Evolutionary conservation across 1,140 invertebrate genomes (phyloP), one percentile per base, ranked within the genome.

Genomic region (Procambarus clarkii): DNA sequence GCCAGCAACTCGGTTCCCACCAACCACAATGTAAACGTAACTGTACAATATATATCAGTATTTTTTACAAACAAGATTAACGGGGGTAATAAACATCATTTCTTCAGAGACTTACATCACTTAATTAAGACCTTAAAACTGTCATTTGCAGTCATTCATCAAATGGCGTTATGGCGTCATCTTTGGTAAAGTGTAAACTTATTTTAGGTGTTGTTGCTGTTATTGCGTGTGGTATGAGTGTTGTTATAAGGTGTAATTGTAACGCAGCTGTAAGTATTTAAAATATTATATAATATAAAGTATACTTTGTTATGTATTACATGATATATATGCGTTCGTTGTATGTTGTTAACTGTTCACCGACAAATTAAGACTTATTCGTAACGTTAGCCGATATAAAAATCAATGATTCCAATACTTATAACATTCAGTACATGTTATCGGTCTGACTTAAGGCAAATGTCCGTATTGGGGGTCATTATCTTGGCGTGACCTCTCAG

Each of bases 231-330:
- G 79, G n/a, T 81, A 48, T 81, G 24, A 54, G 9, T 81, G 48
- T 81, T 81, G 79, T 81, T 81, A 81, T 58, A 45, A 54, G n/a
- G 48, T 50, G 34, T 81, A 81, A 45, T 21, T 81, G 54, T 81
- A 81, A 81, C 54, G 54, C 79, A 54, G 79, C 21, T 81, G 79
- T 81, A 58, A 81, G 48, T 58, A 54, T 54, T 81, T 64, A 18
- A 64, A 64, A 64, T 0, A 64, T 34, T 34, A 34, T 64, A 64
- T 21, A 21, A 64, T 64, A 64, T 64, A 64, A 81, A 34, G 21
- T 74, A 50, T 58, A 58, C 54, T 54, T 81, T 81, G 54, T 81
- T 81, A 50, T 54, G 48, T 81, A 81, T 74, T 24, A 74, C n/a
- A 64, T 5, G 21, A 74, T 74, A 74, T 74, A 74, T 74, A 74